Percentiles rank a stretch among this genome's conserved stretches.
Conservation (phyloP, 1,140 invertebrate species). For the Samia ricini region DNA sequence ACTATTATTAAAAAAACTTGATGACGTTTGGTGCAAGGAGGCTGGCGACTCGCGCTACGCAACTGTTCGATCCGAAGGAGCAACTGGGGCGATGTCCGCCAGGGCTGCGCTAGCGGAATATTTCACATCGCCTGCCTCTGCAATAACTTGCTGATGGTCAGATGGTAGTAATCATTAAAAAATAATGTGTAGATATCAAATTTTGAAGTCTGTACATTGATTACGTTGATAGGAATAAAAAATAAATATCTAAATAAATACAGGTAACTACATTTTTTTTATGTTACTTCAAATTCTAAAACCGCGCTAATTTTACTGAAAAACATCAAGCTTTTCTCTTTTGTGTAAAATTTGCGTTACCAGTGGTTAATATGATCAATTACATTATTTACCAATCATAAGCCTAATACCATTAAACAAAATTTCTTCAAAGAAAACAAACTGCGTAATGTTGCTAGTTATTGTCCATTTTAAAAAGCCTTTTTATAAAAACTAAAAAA, state of each 20-base stretch:
- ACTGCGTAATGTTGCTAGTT: not conserved
- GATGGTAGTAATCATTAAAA: not conserved
- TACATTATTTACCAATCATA: not conserved
- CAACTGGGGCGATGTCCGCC: constrained; percentile 64
- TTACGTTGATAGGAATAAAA: not conserved
- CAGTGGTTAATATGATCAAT: not conserved
- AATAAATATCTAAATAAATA: not conserved
- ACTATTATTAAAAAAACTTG: constrained; percentile 22
- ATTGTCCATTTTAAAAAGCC: no score
- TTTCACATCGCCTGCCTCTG: constrained; percentile 35
- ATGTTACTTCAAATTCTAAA: constrained; percentile 36
- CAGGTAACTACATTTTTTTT: constrained; percentile 44
- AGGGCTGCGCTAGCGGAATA: constrained; percentile 69
- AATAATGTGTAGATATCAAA: not conserved
- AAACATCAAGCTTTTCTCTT: constrained; percentile 31
- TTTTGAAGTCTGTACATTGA: not conserved
- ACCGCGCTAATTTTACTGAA: constrained; percentile 61
- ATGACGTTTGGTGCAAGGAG: constrained; percentile 25
- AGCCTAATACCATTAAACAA: not conserved
- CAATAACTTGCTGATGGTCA: constrained; percentile 1
- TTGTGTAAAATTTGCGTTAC: not conserved
- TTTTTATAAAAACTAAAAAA: no score
- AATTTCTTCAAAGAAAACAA: not conserved
- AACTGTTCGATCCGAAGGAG: constrained; percentile 63
- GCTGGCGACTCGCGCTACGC: constrained; percentile 49